phyloP scores from a whole-genome alignment of 2,888 invertebrate genomes.

The Eupeodes latifasciatus region DNA sequence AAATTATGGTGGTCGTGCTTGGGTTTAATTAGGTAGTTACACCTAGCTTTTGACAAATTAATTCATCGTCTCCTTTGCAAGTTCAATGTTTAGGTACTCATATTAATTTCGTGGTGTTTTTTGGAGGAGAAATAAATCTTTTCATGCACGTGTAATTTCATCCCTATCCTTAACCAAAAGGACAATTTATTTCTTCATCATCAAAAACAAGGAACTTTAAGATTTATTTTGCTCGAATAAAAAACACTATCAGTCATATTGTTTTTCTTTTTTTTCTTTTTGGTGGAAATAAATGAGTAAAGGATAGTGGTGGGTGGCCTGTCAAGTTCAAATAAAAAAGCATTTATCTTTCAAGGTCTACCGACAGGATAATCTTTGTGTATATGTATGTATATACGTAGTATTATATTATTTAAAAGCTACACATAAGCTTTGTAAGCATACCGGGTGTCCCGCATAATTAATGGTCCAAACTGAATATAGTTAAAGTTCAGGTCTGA shows the following conservation, averaged over 20 bases:
- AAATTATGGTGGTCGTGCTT: conserved; percentile 14
- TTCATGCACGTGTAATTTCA: neutral
- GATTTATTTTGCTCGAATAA: neutral
- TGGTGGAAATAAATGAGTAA: neutral
- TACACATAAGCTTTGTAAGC: neutral
- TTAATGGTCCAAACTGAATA: too few relatives aligned
- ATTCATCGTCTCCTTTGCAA: neutral
- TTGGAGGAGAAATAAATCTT: conserved; percentile 13
- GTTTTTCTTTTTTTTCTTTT: neutral
- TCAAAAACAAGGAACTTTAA: neutral
- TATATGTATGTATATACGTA: neutral
- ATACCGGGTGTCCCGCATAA: too few relatives aligned
- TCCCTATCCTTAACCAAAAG: neutral
- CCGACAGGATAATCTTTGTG: conserved; percentile 33
- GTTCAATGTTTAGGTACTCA: too few relatives aligned
- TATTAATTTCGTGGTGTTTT: neutral
- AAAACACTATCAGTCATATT: conserved; percentile 27
- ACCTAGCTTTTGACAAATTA: conserved; percentile 10
- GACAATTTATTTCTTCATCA: conserved; percentile 23
- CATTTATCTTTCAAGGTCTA: conserved; percentile 63
- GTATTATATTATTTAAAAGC: conserved; percentile 39
- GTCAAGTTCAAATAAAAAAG: conserved; percentile 52
- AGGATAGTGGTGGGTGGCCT: neutral
- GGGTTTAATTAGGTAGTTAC: neutral
- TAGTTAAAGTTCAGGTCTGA: too few relatives aligned